Percentiles rank a stretch among this genome's conserved stretches.
Evolutionary conservation across 2,113 vertebrate species (phyloP).

Genomic region (Porphyrio hochstetteri): DNA sequence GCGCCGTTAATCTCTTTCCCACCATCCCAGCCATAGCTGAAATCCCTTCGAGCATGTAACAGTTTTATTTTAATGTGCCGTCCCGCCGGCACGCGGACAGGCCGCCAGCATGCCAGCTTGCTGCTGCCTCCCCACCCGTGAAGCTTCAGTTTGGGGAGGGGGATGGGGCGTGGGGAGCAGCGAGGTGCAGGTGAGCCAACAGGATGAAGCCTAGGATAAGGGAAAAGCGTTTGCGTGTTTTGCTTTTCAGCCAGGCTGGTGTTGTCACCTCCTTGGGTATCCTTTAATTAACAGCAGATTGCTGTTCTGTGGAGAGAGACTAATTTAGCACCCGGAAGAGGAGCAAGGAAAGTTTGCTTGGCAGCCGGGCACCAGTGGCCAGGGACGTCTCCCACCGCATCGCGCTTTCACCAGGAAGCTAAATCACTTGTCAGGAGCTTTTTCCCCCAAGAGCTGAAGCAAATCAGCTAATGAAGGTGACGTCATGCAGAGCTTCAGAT

Average conservation of each 20-base stretch:
- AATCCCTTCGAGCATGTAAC: conserved; percentile 10
- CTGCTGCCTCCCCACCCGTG: neutral
- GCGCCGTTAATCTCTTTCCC: conserved; percentile 10
- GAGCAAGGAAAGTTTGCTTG: neutral
- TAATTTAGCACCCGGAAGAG: neutral
- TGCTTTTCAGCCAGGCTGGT: neutral
- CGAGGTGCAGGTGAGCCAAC: neutral
- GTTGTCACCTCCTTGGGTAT: neutral
- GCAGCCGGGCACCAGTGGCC: neutral
- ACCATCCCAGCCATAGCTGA: conserved; percentile 20
- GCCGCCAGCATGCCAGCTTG: fast-evolving
- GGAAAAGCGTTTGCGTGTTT: fast-evolving
- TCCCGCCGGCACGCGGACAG: neutral
- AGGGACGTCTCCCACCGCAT: neutral
- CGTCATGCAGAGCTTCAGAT: neutral
- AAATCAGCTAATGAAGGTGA: neutral
- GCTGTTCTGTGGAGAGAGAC: neutral
- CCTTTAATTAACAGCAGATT: neutral
- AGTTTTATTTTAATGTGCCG: neutral
- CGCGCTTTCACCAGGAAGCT: neutral
- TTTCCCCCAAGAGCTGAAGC: neutral
- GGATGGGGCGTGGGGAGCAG: too few species aligned
- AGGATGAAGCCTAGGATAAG: neutral
- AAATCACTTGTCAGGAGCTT: neutral
- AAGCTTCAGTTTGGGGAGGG: neutral